A percentile compares a stretch with the other conserved stretches of the same genome.
Evolutionary conservation across 2,888 invertebrate genomes (phyloP).

Genomic region (Gari tellinella): DNA sequence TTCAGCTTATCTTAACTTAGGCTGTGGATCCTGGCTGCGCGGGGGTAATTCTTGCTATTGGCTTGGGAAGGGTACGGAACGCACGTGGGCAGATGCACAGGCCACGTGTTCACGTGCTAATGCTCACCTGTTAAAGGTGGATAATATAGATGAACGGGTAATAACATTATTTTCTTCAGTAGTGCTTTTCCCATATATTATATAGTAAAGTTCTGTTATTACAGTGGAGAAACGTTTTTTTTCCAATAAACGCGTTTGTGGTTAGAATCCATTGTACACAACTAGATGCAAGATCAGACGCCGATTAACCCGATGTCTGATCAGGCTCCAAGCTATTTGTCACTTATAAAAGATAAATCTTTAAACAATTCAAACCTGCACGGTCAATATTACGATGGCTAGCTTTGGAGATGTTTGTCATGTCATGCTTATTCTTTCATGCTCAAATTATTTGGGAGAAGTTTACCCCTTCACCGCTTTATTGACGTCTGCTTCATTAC

Average conservation of each 20-base stretch:
- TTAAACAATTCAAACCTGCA: too few relatives aligned
- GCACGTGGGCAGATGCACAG: slow-evolving; percentile 54
- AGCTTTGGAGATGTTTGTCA: too few relatives aligned
- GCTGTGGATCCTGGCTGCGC: slow-evolving; percentile 64
- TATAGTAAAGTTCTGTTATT: neutral
- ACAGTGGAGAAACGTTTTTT: neutral
- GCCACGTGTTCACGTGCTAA: slow-evolving; percentile 44
- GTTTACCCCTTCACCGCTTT: too few relatives aligned
- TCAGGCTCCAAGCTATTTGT: too few relatives aligned
- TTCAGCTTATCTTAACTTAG: slow-evolving; percentile 53
- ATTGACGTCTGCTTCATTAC: too few relatives aligned
- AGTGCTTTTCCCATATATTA: neutral
- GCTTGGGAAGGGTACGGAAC: slow-evolving; percentile 44
- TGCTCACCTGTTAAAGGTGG: slow-evolving; percentile 58
- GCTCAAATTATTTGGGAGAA: too few relatives aligned
- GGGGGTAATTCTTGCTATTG: slow-evolving; percentile 64
- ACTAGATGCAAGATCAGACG: too few relatives aligned
- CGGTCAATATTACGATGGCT: too few relatives aligned
- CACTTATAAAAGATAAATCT: too few relatives aligned
- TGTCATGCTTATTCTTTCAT: too few relatives aligned
- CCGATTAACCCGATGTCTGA: too few relatives aligned
- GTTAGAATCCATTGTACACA: too few relatives aligned
- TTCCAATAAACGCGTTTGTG: neutral
- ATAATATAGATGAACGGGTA: slow-evolving; percentile 63
- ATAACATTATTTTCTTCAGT: neutral